Evolutionary conservation across 2,888 invertebrate species (phyloP), one percentile per base, ranked within the genome.

Genomic region (Pterostichus niger): DNA sequence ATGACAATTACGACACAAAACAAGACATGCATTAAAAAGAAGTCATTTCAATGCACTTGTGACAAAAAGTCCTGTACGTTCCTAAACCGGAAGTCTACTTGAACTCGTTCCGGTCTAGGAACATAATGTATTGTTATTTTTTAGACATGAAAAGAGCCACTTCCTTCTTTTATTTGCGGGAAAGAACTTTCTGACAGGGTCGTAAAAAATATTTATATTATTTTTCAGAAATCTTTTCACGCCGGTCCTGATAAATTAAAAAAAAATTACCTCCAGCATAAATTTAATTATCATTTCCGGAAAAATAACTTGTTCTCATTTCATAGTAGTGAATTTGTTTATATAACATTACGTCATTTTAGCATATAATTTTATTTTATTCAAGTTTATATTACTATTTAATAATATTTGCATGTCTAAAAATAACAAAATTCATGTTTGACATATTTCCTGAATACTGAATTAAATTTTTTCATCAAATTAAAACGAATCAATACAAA

Each of bases 401-500:
- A 49, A 9, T 49, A 9, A 35, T 64, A n/a, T 64, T 40, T 40
- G 10, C 10, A 10, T 24, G 17, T 71, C 17, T 71, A 71, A 44
- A 71, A 71, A 71, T 71, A 71, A 44, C 2, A 10, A 56, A 40
- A 40, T 64, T 64, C 24, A 11, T 59, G 31, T 59, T 64, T 35
- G 10, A 13, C 64, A 40, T 64, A 40, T 64, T 52, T 52, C 1
- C 17, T 6, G 15, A 17, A 15, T 71, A 71, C 44, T 17, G 68
- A 71, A 71, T 71, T 64, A 35, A 64, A 40, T 40, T 71, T 71
- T 40, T 71, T 33, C 15, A n/a, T 9, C 6, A 64, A 61, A 61
- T 31, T 9, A 10, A n/a, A 5, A 35, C 1, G 24, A 44, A 10
- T 44, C 68, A 17, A 44, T 71, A 71, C 1, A 24, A 24, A 71